Evolutionary conservation across 2,113 vertebrate species (phyloP).

Genomic region (Oplegnathus fasciatus): DNA sequence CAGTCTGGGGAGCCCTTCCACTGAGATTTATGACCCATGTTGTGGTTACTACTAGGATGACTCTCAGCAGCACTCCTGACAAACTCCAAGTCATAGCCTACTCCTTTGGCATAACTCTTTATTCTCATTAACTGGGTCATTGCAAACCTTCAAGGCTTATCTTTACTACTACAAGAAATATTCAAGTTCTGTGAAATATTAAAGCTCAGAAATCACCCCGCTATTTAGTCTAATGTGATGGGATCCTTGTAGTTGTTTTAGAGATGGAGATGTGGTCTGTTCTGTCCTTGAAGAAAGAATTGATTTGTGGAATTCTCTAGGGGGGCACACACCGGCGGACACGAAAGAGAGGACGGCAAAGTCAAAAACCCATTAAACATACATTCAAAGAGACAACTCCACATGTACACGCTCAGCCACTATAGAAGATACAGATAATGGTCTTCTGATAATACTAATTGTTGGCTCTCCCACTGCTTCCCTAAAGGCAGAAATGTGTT

Average conservation of each 20-base stretch:
- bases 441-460: constrained; percentile 65
- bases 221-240: constrained; percentile 25
- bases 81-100: constrained; percentile 38
- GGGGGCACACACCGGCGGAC: constrained; percentile 11
- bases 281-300: constrained; percentile 47
- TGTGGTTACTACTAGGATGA: constrained; percentile 60
- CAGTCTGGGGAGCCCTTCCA: constrained; percentile 65
- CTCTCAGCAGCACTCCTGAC: constrained; percentile 41
- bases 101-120: constrained; percentile 40
- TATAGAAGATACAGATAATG: constrained; percentile 51
- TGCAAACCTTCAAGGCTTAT: constrained; percentile 35
- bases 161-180: constrained; percentile 30
- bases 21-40: constrained; percentile 77
- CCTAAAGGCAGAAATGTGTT: constrained; percentile 73
- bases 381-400: constrained; percentile 37
- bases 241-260: constrained; percentile 22
- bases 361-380: constrained; percentile 53
- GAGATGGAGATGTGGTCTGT: constrained; percentile 21
- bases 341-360: constrained; percentile 31
- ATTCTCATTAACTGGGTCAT: constrained; percentile 57
- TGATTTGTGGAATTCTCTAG: constrained; percentile 40
- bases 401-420: constrained; percentile 24
- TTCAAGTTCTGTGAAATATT: constrained; percentile 7
- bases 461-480: constrained; percentile 51
- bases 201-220: constrained; percentile 31